Conservation (phyloP, 2,888 invertebrate species). For the Oegoconia quadripuncta region DNA sequence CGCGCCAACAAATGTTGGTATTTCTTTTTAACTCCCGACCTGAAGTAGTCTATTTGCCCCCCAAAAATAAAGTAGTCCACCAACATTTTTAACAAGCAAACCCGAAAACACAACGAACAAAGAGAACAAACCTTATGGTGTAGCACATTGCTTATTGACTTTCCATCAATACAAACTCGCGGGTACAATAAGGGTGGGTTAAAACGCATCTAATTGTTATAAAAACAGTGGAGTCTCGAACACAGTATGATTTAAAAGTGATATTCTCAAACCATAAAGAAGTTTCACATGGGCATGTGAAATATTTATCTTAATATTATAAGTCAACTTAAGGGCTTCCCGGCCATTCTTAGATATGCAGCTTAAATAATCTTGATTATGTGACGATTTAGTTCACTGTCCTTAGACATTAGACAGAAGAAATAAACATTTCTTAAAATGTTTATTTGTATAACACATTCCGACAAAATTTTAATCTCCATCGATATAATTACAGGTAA, state of each 20-base stretch:
- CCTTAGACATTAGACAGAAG: no score
- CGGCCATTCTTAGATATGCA: constrained; percentile 13
- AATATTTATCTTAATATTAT: constrained; percentile 79
- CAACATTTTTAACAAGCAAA: constrained; percentile 66
- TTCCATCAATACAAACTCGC: constrained; percentile 53
- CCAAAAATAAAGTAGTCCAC: constrained; percentile 71
- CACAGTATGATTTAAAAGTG: constrained; percentile 73
- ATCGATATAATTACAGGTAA: no score
- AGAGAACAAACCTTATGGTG: constrained; percentile 29
- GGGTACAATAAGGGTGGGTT: constrained; percentile 59
- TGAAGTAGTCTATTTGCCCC: constrained; percentile 45
- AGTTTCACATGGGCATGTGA: constrained; percentile 75
- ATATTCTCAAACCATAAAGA: constrained; percentile 77
- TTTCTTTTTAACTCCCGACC: constrained; percentile 51
- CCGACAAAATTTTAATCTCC: no score
- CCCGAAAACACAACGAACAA: constrained; percentile 53
- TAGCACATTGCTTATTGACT: constrained; percentile 47
- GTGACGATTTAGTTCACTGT: no score
- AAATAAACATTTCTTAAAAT: no score
- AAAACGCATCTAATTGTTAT: constrained; percentile 76
- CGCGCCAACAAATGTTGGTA: constrained; percentile 39
- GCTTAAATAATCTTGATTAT: constrained; percentile 20
- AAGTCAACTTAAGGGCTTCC: constrained; percentile 68
- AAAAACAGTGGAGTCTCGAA: constrained; percentile 65
- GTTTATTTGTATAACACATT: no score